phyloP scores from a whole-genome alignment of 2,888 invertebrate species.

The Tetragonula carbonaria region DNA sequence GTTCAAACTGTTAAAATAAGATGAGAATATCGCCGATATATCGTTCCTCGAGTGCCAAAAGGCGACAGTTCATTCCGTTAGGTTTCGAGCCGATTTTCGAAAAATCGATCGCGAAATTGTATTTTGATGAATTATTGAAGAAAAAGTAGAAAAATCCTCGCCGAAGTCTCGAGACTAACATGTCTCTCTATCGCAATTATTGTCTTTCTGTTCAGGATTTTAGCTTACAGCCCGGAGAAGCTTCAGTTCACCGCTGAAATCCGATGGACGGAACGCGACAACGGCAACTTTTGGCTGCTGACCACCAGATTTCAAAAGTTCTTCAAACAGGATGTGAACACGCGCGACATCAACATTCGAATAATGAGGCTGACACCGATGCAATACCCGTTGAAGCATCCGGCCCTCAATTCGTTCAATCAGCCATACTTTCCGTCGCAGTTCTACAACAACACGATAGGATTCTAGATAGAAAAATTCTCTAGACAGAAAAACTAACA shows the following conservation, averaged over 20 bases:
- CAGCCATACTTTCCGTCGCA: slow-evolving; percentile 40
- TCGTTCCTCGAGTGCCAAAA: too few species aligned
- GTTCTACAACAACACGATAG: slow-evolving; percentile 73
- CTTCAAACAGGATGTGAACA: slow-evolving; percentile 89
- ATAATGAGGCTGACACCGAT: slow-evolving; percentile 86
- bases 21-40: too few species aligned
- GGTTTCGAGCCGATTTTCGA: too few species aligned
- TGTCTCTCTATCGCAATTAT: too few species aligned
- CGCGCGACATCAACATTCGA: slow-evolving; percentile 90
- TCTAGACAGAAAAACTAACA: background rate
- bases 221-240: slow-evolving; percentile 89
- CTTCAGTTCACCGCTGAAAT: slow-evolving; percentile 93
- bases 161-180: too few species aligned
- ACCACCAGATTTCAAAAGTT: slow-evolving; percentile 92
- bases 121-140: too few species aligned
- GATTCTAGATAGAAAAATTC: background rate
- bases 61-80: too few species aligned
- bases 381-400: background rate
- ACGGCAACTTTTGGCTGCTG: slow-evolving; percentile 89
- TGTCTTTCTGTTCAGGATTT: slow-evolving; percentile 85
- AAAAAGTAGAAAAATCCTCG: too few species aligned
- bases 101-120: too few species aligned
- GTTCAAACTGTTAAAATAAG: too few species aligned
- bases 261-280: slow-evolving; percentile 88
- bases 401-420: slow-evolving; percentile 2